A percentile compares a stretch with the other conserved stretches of the same genome.
phyloP scores from a whole-genome alignment of 2,113 vertebrate genomes.

The Bubo blakistoni region DNA sequence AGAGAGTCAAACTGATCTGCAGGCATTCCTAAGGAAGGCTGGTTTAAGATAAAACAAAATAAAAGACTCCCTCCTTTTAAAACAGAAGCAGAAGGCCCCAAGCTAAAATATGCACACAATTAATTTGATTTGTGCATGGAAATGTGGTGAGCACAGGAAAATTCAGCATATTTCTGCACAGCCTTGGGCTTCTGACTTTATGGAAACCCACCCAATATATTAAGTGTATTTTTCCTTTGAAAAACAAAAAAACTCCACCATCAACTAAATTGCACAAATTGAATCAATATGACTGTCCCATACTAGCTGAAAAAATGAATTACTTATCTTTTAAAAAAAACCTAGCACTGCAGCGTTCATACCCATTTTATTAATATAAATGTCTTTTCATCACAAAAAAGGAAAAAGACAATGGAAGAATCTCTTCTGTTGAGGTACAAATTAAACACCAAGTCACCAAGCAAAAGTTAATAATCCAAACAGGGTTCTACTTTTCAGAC shows the following conservation, averaged over 20 bases:
- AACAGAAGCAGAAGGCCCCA: background rate
- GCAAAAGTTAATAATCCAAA: background rate
- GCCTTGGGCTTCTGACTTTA: background rate
- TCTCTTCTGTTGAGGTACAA: background rate
- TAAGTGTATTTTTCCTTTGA: background rate
- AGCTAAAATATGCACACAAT: background rate
- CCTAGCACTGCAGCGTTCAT: background rate
- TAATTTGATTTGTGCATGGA: background rate
- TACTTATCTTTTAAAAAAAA: background rate
- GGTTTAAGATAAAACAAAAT: background rate
- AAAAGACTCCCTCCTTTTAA: background rate
- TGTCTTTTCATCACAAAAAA: background rate
- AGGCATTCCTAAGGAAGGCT: background rate
- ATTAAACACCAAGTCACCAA: background rate
- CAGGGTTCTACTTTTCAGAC: background rate
- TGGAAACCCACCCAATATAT: background rate
- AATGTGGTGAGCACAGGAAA: conserved; percentile 1
- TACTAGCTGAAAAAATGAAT: background rate
- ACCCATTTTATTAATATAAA: background rate
- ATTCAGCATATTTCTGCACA: background rate
- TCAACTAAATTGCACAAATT: background rate
- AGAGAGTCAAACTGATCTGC: background rate
- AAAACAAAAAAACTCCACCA: background rate
- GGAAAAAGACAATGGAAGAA: background rate
- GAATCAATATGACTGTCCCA: background rate